phyloP scores from a whole-genome alignment of 2,113 vertebrate species.

The Montifringilla adamsi region DNA sequence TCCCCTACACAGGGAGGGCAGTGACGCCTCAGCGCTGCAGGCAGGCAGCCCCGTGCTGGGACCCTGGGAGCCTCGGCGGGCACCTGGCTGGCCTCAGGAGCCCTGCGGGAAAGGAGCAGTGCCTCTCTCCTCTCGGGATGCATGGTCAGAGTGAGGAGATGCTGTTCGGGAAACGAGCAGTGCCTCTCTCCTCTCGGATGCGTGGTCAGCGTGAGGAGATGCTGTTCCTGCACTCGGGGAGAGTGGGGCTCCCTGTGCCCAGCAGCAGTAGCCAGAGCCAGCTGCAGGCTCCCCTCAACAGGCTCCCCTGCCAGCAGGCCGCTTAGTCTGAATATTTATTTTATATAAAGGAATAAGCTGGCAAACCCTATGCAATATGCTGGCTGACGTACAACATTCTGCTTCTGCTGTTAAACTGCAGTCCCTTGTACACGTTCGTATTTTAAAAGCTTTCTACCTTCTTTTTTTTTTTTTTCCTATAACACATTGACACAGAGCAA shows the following conservation, averaged over 20 bases:
- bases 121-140: background rate
- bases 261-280: background rate
- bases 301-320: background rate
- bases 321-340: background rate
- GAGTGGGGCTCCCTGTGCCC: background rate
- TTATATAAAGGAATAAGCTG: background rate
- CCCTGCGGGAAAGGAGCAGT: background rate
- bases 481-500: background rate
- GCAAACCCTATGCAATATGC: background rate
- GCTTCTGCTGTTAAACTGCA: background rate
- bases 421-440: background rate
- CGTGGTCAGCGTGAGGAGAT: rapidly evolving
- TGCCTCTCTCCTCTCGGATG: background rate
- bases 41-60: no score
- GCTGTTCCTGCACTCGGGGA: background rate
- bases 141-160: rapidly evolving
- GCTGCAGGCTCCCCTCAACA: background rate
- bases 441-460: background rate
- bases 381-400: background rate
- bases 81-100: rapidly evolving
- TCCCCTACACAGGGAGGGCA: rapidly evolving
- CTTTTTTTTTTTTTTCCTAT: no score
- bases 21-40: background rate
- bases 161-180: background rate
- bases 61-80: background rate